phyloP scores from a whole-genome alignment of 1,140 invertebrate genomes.

The Halyomorpha halys region DNA sequence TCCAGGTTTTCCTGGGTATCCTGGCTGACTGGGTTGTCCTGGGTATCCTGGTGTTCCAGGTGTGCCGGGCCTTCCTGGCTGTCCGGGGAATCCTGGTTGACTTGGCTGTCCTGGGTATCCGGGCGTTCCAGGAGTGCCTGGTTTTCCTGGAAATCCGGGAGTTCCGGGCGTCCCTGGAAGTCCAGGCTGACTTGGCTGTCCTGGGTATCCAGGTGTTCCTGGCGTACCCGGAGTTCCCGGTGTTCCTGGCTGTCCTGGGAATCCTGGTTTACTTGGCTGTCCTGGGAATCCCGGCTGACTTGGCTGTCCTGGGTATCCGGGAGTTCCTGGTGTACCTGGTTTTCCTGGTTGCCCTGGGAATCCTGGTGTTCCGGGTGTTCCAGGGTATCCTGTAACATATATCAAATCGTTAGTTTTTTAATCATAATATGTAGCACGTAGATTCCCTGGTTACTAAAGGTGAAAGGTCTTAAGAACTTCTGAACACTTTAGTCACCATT shows the following conservation, averaged over 20 bases:
- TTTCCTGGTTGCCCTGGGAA: conserved; percentile 20
- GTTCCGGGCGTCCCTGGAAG: conserved; percentile 35
- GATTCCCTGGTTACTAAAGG: too few relatives aligned
- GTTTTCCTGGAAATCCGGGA: conserved; percentile 28
- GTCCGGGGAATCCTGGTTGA: conserved; percentile 29
- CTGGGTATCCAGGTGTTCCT: conserved; percentile 32
- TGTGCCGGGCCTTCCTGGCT: conserved; percentile 28
- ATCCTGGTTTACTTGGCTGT: conserved; percentile 27
- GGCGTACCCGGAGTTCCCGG: conserved; percentile 32
- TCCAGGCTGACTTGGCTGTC: conserved; percentile 25
- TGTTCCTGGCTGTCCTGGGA: conserved; percentile 32
- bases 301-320: conserved; percentile 30
- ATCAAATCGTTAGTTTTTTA: too few relatives aligned
- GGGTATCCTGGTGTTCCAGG: conserved; percentile 30
- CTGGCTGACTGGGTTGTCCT: conserved; percentile 29
- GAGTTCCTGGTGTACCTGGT: conserved; percentile 25
- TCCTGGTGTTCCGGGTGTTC: conserved; percentile 27
- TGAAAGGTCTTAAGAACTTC: too few relatives aligned
- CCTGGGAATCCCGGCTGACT: conserved; percentile 31
- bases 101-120: conserved; percentile 24
- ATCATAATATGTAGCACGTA: too few relatives aligned
- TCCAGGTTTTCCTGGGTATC: conserved; percentile 29
- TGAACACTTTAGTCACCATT: too few relatives aligned
- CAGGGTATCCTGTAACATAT: conserved; percentile 30
- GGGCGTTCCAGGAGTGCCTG: conserved; percentile 21